Evolutionary conservation across 2,797 vertebrate genomes (phyloP).

Genomic region (Fringilla coelebs): DNA sequence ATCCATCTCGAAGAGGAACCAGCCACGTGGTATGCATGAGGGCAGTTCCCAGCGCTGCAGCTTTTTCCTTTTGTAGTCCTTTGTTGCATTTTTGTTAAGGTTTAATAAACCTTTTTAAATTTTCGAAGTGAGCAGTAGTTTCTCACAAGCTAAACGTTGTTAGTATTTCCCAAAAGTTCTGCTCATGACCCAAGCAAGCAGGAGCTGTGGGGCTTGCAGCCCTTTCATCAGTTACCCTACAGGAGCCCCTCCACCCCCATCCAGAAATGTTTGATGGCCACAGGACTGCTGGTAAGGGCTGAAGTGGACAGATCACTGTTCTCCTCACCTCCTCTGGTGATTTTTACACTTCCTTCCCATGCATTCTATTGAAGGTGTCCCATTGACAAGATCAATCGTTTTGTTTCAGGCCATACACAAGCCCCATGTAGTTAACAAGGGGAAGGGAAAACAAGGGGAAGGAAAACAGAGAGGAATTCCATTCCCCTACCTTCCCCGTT

Average conservation of each 20-base stretch:
- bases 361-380: neutral
- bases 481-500: neutral
- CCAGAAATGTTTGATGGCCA: neutral
- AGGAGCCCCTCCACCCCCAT: fast-evolving
- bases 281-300: neutral
- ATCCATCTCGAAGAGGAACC: neutral
- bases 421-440: neutral
- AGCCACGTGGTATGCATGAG: neutral
- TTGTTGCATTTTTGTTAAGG: neutral
- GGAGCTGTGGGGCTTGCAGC: neutral
- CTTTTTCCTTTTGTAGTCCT: neutral
- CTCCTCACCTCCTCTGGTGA: neutral
- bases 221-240: neutral
- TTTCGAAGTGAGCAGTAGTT: neutral
- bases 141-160: neutral
- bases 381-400: neutral
- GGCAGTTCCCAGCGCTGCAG: neutral
- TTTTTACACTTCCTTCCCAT: neutral
- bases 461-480: neutral
- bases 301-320: neutral
- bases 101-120: neutral
- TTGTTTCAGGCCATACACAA: neutral
- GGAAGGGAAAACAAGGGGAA: neutral
- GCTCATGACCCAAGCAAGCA: neutral
- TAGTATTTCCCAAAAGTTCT: neutral